These are phyloP conservation scores for Temnothorax unifasciatus DNA, from an alignment of 2,888 invertebrate species.

Conservation along the genomic window DNA sequence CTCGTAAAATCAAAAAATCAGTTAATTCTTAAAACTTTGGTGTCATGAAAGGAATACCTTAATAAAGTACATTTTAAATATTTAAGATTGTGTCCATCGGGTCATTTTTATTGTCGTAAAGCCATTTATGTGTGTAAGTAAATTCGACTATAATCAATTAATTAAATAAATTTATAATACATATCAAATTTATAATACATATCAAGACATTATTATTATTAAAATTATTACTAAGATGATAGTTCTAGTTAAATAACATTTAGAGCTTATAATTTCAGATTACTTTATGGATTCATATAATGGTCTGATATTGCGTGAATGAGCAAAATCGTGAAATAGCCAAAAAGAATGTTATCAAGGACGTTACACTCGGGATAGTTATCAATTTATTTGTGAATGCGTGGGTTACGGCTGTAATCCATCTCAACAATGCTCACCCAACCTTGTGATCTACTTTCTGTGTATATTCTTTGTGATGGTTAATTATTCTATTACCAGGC, in stretches of 20 bases:
- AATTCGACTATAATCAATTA: neutral
- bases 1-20: no score
- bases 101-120: conserved; percentile 78
- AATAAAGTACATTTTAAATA: conserved; percentile 69
- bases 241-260: neutral
- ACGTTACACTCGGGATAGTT: conserved; percentile 76
- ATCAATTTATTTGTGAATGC: conserved; percentile 80
- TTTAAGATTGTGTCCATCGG: conserved; percentile 73
- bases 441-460: conserved; percentile 38
- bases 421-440: conserved; percentile 59
- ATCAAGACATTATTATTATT: neutral
- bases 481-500: neutral
- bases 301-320: conserved; percentile 75
- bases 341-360: conserved; percentile 77
- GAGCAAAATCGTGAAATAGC: conserved; percentile 70
- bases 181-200: neutral
- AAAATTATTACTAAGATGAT: neutral
- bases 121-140: conserved; percentile 75
- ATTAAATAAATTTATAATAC: neutral
- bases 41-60: no score
- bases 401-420: conserved; percentile 76
- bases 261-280: conserved; percentile 65
- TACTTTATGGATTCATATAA: conserved; percentile 76
- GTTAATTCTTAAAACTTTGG: no score
- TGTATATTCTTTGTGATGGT: conserved; percentile 47